phyloP scores from a whole-genome alignment of 2,113 vertebrate species.

The Poecile atricapillus region DNA sequence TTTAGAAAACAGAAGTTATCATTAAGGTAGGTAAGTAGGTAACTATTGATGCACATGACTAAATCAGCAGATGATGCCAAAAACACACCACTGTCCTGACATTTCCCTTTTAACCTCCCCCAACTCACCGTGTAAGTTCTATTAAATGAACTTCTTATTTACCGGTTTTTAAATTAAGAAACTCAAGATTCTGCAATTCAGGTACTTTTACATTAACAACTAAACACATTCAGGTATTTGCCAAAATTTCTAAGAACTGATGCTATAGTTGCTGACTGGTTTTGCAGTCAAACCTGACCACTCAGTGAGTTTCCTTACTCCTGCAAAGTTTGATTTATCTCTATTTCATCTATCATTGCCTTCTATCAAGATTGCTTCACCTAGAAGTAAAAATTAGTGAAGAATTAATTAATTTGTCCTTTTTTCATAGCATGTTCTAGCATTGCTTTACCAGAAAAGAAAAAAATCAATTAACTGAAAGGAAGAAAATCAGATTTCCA shows the following conservation, averaged over 20 bases:
- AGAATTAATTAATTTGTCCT: background rate
- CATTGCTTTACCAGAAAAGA: background rate
- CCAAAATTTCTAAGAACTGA: background rate
- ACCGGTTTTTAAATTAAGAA: background rate
- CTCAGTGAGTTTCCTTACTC: background rate
- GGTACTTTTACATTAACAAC: background rate
- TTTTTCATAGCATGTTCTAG: background rate
- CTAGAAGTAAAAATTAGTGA: background rate
- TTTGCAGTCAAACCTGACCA: background rate
- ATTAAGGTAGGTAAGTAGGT: background rate
- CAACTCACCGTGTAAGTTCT: fast-evolving
- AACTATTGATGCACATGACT: background rate
- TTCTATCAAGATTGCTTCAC: background rate
- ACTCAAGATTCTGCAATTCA: background rate
- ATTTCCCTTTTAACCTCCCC: background rate
- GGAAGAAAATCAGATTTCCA: background rate
- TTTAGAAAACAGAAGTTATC: background rate
- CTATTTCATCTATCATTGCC: background rate
- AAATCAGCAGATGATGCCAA: background rate
- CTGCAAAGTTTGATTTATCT: background rate
- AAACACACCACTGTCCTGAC: background rate
- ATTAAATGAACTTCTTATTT: background rate
- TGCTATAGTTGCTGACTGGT: background rate
- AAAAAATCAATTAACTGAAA: background rate
- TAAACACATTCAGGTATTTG: background rate